Conservation (phyloP, 2,888 invertebrate genomes). For the Pogonocherus hispidulus region DNA sequence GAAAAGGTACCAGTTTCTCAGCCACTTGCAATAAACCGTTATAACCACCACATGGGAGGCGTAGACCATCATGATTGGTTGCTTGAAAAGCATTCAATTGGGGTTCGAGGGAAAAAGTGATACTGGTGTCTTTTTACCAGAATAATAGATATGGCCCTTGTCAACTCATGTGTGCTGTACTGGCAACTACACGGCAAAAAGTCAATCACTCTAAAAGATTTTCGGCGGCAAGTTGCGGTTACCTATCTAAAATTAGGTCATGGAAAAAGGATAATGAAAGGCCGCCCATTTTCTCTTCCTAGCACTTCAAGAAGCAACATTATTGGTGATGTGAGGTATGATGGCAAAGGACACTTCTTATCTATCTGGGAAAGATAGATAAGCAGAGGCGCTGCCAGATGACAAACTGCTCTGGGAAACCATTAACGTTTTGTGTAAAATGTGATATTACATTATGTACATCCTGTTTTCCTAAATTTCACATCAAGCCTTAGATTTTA, state of each 20-base stretch:
- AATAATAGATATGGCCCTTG: constrained; percentile 47
- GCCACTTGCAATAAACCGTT: constrained; percentile 34
- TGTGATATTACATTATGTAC: constrained; percentile 30
- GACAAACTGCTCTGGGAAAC: constrained; percentile 21
- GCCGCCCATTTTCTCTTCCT: constrained; percentile 30
- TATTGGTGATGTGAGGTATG: constrained; percentile 30
- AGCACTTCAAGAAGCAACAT: constrained; percentile 31
- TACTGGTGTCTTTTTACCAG: constrained; percentile 47
- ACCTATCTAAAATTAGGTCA: constrained; percentile 48
- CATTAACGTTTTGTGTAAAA: constrained; percentile 29
- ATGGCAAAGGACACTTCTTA: too few relatives aligned
- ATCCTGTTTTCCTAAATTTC: constrained; percentile 16
- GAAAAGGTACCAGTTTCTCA: constrained; percentile 26
- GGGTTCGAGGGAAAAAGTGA: constrained; percentile 46
- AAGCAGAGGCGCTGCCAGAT: constrained; percentile 42
- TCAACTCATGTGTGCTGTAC: constrained; percentile 41
- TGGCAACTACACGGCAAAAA: constrained; percentile 39
- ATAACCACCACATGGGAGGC: constrained; percentile 45
- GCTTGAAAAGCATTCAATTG: constrained; percentile 44
- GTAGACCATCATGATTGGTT: constrained; percentile 50
- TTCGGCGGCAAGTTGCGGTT: too few relatives aligned
- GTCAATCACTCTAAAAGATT: constrained; percentile 42
- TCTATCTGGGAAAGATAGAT: constrained; percentile 36
- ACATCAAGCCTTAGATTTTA: background rate
- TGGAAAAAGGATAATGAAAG: constrained; percentile 36